These are phyloP conservation scores for Lepisosteus oculatus DNA, from an alignment of 2,113 vertebrate species.

Conservation along the genomic window DNA sequence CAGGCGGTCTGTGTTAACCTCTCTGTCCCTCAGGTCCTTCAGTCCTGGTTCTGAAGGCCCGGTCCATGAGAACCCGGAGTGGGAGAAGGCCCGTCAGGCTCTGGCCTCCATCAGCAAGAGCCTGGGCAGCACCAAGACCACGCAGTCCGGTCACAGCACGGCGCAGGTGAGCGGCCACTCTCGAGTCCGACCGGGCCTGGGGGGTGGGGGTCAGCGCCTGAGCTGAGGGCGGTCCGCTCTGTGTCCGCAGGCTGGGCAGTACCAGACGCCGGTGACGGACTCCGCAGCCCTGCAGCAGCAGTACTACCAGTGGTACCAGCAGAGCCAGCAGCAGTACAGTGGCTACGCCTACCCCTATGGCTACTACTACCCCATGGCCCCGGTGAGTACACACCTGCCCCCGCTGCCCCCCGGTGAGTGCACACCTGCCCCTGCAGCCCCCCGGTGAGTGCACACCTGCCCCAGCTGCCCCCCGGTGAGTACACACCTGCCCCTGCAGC, in stretches of 20 bases:
- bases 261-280: constrained; percentile 63
- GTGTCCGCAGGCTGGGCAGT: constrained; percentile 56
- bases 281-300: constrained; percentile 70
- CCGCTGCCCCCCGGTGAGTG: too few relatives aligned
- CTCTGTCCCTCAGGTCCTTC: constrained; percentile 50
- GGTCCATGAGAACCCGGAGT: constrained; percentile 86
- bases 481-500: too few relatives aligned
- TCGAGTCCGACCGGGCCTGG: not conserved
- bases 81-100: constrained; percentile 87
- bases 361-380: constrained; percentile 69
- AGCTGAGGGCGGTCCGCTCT: not conserved
- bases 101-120: constrained; percentile 68
- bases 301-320: constrained; percentile 81
- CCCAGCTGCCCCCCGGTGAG: too few relatives aligned
- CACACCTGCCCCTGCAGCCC: too few relatives aligned
- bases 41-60: constrained; percentile 59
- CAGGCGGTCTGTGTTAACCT: not conserved
- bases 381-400: constrained; percentile 60
- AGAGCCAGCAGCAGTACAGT: constrained; percentile 81
- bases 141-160: constrained; percentile 40
- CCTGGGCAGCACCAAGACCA: constrained; percentile 48
- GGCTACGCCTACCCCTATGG: constrained; percentile 79
- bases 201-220: not conserved
- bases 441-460: too few relatives aligned
- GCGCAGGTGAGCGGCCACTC: constrained; percentile 39